Percentiles rank a stretch among this genome's conserved stretches.
phyloP scores from a whole-genome alignment of 2,113 vertebrate genomes.

The Tonatia bakeri region DNA sequence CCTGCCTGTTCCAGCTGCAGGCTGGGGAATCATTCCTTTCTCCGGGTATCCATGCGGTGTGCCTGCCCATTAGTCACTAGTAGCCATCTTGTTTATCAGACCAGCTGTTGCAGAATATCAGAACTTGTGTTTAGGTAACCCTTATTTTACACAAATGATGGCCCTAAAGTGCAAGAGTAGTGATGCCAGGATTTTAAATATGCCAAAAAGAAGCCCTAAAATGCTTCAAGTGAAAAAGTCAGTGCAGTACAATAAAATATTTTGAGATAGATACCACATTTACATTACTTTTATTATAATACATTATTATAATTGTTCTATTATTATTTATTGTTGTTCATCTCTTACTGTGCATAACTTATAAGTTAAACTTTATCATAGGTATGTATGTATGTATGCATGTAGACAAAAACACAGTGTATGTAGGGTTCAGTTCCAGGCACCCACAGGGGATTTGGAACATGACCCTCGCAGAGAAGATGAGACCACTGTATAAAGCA shows the following conservation, averaged over 20 bases:
- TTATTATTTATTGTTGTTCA: not conserved
- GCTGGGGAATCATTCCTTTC: not conserved
- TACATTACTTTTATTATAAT: not conserved
- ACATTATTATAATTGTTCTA: not conserved
- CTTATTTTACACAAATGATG: not conserved
- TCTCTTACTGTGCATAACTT: not conserved
- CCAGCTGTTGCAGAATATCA: not conserved
- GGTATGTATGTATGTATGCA: not conserved
- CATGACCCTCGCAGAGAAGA: not conserved
- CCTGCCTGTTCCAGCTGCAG: too few relatives aligned
- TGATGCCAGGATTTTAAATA: not conserved
- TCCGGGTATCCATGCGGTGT: not conserved
- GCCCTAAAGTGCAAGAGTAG: not conserved
- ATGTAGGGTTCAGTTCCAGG: not conserved
- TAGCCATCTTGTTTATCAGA: not conserved
- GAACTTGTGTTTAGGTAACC: not conserved
- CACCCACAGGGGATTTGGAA: not conserved
- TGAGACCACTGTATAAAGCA: not conserved
- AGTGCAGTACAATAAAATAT: not conserved
- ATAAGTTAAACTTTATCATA: not conserved
- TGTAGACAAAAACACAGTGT: not conserved
- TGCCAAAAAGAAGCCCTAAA: not conserved
- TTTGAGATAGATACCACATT: not conserved
- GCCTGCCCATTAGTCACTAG: not conserved
- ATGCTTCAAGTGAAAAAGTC: not conserved